These are phyloP conservation scores for Andricus quercusramuli DNA, from an alignment of 2,888 invertebrate species.

Conservation along the genomic window DNA sequence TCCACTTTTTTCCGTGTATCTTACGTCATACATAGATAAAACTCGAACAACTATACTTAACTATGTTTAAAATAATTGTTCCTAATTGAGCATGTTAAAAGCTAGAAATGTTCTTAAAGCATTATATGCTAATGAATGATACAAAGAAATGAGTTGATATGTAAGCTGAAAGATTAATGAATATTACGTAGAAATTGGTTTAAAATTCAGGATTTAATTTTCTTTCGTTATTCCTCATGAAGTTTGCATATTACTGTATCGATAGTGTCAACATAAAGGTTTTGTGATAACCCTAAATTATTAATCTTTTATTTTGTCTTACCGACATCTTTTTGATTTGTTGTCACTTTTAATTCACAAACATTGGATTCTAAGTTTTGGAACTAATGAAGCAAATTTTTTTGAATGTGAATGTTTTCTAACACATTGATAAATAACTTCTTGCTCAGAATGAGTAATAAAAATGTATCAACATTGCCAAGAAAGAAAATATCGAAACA, in stretches of 20 bases:
- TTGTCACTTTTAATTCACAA: background rate
- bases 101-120: no score
- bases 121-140: no score
- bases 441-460: conserved; percentile 61
- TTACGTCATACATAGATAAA: no score
- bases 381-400: conserved; percentile 53
- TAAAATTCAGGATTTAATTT: background rate
- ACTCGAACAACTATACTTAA: no score
- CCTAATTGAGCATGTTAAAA: no score
- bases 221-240: background rate
- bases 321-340: background rate
- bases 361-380: background rate
- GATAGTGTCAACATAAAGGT: background rate
- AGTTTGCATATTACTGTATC: conserved; percentile 15
- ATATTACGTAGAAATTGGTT: background rate
- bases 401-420: conserved; percentile 58
- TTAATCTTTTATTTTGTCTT: conserved; percentile 9
- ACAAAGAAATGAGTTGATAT: no score
- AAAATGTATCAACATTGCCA: conserved; percentile 45
- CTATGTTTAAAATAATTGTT: no score
- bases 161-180: no score
- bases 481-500: conserved; percentile 55
- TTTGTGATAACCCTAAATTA: background rate
- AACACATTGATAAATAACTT: conserved; percentile 52
- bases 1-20: no score